Evolutionary conservation across 2,797 vertebrate genomes (phyloP).

Genomic region (Huso huso): DNA sequence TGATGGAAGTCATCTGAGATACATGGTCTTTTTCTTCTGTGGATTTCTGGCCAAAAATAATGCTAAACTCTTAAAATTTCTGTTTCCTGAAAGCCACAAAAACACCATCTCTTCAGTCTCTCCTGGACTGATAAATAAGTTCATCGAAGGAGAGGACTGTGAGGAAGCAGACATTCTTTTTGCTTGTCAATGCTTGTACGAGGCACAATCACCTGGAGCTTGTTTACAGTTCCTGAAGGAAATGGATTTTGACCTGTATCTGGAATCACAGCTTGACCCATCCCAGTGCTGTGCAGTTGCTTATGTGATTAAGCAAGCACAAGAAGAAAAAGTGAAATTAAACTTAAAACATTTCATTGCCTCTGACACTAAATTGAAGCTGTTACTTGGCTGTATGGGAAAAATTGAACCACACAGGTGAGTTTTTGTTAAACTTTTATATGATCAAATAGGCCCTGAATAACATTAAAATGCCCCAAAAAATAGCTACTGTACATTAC

Average conservation of each 20-base stretch:
- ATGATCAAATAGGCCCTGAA: no score
- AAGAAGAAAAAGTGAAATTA: conserved; percentile 13
- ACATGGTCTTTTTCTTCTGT: no score
- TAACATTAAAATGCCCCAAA: no score
- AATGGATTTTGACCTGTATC: conserved; percentile 16
- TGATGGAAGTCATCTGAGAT: conserved; percentile 16
- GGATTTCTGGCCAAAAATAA: no score
- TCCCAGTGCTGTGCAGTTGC: conserved; percentile 26
- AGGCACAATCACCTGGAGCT: conserved; percentile 20
- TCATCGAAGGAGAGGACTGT: background rate
- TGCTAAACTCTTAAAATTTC: no score
- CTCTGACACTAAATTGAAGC: conserved; percentile 25
- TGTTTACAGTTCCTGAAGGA: conserved; percentile 22
- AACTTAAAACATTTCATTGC: conserved; percentile 20
- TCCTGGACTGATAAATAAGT: no score
- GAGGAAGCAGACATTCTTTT: conserved; percentile 15
- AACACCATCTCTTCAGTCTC: no score
- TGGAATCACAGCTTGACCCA: conserved; percentile 22
- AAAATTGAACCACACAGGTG: conserved; percentile 23
- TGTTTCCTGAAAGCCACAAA: no score
- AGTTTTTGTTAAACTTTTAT: background rate
- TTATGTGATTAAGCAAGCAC: conserved; percentile 23
- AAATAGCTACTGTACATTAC: no score
- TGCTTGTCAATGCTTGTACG: conserved; percentile 29
- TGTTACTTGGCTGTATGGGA: conserved; percentile 17